Evolutionary conservation across 64 coral and sea anemone genomes (phyloP).

Genomic region (Dendronephthya gigantea): DNA sequence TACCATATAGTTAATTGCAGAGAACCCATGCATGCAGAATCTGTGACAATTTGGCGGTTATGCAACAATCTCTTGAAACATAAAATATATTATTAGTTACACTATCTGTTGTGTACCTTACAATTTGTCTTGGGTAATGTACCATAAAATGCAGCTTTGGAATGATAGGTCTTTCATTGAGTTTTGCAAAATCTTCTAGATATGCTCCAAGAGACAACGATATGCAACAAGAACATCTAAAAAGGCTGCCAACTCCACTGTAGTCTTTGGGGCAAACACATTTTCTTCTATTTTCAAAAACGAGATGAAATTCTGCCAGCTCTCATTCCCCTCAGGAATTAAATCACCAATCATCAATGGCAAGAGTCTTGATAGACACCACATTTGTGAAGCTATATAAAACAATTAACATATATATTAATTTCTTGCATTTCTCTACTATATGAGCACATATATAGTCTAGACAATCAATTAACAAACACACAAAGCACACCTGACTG

Average conservation of each 20-base stretch:
- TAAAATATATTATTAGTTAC: neutral
- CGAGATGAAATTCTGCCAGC: slow-evolving; percentile 39
- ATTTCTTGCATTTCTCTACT: neutral
- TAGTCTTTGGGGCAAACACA: slow-evolving; percentile 43
- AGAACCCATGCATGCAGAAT: neutral
- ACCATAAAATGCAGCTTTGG: slow-evolving; percentile 77
- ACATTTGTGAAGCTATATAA: slow-evolving; percentile 24
- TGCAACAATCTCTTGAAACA: neutral
- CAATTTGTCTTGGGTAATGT: slow-evolving; percentile 62
- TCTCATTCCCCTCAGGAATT: slow-evolving; percentile 43
- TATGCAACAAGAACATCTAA: slow-evolving; percentile 29
- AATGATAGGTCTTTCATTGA: slow-evolving; percentile 28
- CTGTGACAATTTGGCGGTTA: neutral
- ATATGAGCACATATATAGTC: neutral
- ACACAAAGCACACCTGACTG: slow-evolving; percentile 13
- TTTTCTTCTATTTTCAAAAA: slow-evolving; percentile 41
- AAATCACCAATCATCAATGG: slow-evolving; percentile 16
- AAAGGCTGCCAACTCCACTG: slow-evolving; percentile 26
- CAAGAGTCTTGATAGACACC: slow-evolving; percentile 13
- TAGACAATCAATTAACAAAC: neutral
- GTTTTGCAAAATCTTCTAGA: slow-evolving; percentile 20
- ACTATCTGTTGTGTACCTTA: slow-evolving; percentile 16
- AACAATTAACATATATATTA: neutral
- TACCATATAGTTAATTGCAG: neutral
- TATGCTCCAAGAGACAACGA: slow-evolving; percentile 44